These are phyloP conservation scores for Lutjanus campechanus DNA, from an alignment of 2,797 vertebrate species.

Conservation along the genomic window DNA sequence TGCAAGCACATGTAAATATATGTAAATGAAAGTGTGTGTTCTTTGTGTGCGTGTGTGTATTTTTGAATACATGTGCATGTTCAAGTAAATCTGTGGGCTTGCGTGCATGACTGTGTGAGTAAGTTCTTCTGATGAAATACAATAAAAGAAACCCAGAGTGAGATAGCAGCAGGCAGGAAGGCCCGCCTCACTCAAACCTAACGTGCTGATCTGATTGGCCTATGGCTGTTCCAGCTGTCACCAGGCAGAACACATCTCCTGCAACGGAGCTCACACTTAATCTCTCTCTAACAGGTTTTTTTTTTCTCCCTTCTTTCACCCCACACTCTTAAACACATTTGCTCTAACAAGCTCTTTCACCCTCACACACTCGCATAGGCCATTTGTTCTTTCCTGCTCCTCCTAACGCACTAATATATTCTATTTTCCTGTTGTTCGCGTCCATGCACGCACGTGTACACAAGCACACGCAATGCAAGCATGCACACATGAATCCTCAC, in stretches of 20 bases:
- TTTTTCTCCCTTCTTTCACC: slow-evolving; percentile 5
- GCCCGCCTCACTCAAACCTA: slow-evolving; percentile 80
- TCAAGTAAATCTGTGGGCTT: slow-evolving; percentile 29
- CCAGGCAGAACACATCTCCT: slow-evolving; percentile 88
- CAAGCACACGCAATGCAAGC: background rate
- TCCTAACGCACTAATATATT: slow-evolving; percentile 23
- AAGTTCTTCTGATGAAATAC: slow-evolving; percentile 67
- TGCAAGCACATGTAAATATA: slow-evolving; percentile 70
- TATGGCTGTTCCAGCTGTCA: slow-evolving; percentile 85
- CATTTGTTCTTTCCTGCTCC: slow-evolving; percentile 43
- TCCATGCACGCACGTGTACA: slow-evolving; percentile 18
- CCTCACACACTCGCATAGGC: slow-evolving; percentile 21
- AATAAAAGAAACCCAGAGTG: slow-evolving; percentile 67
- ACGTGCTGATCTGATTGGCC: slow-evolving; percentile 82
- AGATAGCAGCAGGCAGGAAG: slow-evolving; percentile 73
- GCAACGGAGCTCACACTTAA: slow-evolving; percentile 82
- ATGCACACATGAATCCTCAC: slow-evolving; percentile 32
- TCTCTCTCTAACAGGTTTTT: slow-evolving; percentile 78
- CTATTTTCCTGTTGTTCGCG: slow-evolving; percentile 24
- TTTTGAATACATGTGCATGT: slow-evolving; percentile 19
- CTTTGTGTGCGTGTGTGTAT: background rate
- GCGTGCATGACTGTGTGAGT: slow-evolving; percentile 36
- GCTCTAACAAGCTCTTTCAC: slow-evolving; percentile 60
- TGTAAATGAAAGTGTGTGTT: slow-evolving; percentile 42
- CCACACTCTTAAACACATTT: slow-evolving; percentile 60